Percentiles rank a stretch among this genome's conserved stretches.
phyloP scores from a whole-genome alignment of 2,888 invertebrate species.

The Lasioglossum marginatum region DNA sequence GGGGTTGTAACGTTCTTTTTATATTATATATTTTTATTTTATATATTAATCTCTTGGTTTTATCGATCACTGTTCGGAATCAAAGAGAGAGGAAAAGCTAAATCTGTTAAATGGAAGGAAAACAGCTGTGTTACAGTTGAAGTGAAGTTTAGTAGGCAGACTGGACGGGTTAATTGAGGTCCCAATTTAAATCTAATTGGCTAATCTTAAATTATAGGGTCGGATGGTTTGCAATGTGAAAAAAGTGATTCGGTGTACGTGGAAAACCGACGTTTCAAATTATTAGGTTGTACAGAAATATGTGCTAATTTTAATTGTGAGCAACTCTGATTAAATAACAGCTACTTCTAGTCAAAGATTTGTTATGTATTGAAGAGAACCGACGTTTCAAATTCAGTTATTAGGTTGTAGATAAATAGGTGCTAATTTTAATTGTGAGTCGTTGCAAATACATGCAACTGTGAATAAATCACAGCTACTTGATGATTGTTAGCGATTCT shows the following conservation, averaged over 20 bases:
- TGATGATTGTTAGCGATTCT: too few species aligned
- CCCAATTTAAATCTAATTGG: too few species aligned
- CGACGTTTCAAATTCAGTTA: slow-evolving; percentile 20
- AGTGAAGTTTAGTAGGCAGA: slow-evolving; percentile 44
- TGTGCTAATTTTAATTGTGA: neutral
- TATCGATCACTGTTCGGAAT: too few species aligned
- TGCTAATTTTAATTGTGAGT: neutral
- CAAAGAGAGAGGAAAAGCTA: neutral
- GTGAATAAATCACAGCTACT: neutral
- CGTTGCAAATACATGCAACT: neutral
- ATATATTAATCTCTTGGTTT: too few species aligned
- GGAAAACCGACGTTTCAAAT: slow-evolving; percentile 31
- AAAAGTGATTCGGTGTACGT: neutral
- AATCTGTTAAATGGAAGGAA: too few species aligned
- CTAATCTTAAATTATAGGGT: too few species aligned
- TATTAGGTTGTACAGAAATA: slow-evolving; percentile 3
- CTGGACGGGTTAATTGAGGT: neutral
- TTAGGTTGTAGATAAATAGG: neutral
- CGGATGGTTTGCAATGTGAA: too few species aligned
- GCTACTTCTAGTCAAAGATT: too few species aligned
- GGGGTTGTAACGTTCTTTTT: too few species aligned
- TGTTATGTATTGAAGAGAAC: too few species aligned
- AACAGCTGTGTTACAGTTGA: neutral
- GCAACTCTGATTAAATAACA: too few species aligned
- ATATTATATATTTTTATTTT: neutral